Evolutionary conservation across 2,113 vertebrate genomes (phyloP), one percentile per base, ranked within the genome.

Genomic region (Sorex fumeus): DNA sequence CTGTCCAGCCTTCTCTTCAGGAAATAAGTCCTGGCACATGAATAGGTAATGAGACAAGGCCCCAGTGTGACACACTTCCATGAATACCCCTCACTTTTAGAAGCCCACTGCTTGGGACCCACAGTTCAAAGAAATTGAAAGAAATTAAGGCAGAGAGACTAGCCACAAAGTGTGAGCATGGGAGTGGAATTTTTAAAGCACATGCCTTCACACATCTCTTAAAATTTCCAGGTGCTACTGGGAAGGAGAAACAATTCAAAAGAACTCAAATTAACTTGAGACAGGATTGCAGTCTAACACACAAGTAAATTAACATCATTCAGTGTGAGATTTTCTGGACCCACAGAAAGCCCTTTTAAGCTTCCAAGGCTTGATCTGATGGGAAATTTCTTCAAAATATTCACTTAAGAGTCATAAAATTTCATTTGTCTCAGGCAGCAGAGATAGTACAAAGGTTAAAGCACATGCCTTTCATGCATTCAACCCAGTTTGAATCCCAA

Each of bases 261-360:
- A 88, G 50, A 88, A 50, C 9, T 62, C 69, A 53, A 70, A 57
- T 71, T 18, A 60, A 90, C 57, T 50, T 21, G 34, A 90, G 75
- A 30, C 1, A 3, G 43, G 57, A 95, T 21, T 66, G 53, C 47
- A 69, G 1, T 25, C 47, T 43, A 84, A 77, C 88, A 92, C 60
- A 23, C 1, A 76, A 83, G 72, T 70, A 70, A 92, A 53, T 32
- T 12, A 67, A 27, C 32, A 62, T 43, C 76, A 84, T 64, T 34
- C 74, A 78, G 2, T 19, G 16, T 3, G 21, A 50, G 16, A 67
- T 40, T 92, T 84, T 89, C 84, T 3, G 12, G 45, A 28, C 79
- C 66, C 78, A 53, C 16, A 81, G 69, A 72, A 87, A 93, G 90
- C 75, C 30, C 84, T 94, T 93, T 82, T 80, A 88, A 82, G 88